Evolutionary conservation across 2,797 vertebrate genomes (phyloP).

Genomic region (Euphonia xanthogaster): DNA sequence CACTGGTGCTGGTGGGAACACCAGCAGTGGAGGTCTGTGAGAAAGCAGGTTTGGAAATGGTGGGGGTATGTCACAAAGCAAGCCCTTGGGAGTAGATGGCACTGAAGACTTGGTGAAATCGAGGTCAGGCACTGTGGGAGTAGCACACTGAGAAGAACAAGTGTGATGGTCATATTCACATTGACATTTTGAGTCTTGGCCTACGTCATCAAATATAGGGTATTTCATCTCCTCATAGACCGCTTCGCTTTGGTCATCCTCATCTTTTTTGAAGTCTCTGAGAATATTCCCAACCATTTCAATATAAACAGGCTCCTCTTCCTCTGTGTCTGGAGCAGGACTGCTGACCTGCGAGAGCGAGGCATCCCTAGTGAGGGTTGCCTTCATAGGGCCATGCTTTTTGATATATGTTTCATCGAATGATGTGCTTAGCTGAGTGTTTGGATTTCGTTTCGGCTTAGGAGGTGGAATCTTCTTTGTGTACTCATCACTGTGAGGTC

Average conservation of each 20-base stretch:
- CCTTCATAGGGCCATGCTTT: slow-evolving; percentile 81
- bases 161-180: slow-evolving; percentile 85
- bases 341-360: slow-evolving; percentile 86
- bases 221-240: slow-evolving; percentile 99
- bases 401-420: slow-evolving; percentile 95
- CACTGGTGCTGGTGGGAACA: slow-evolving; percentile 94
- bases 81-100: slow-evolving; percentile 89
- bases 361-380: slow-evolving; percentile 79
- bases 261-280: slow-evolving; percentile 83
- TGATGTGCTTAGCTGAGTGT: slow-evolving; percentile 96
- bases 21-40: slow-evolving; percentile 92
- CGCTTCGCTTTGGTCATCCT: slow-evolving; percentile 91
- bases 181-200: slow-evolving; percentile 81
- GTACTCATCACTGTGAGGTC: slow-evolving; percentile 96
- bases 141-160: slow-evolving; percentile 92
- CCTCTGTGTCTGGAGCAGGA: slow-evolving; percentile 84
- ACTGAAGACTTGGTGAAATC: slow-evolving; percentile 85
- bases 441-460: slow-evolving; percentile 96
- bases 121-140: slow-evolving; percentile 91
- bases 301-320: slow-evolving; percentile 97
- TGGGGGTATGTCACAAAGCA: slow-evolving; percentile 94
- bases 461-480: slow-evolving; percentile 95
- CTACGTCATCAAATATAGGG: slow-evolving; percentile 90
- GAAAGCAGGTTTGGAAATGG: slow-evolving; percentile 97
- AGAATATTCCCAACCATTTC: slow-evolving; percentile 96